Evolutionary conservation across 2,888 invertebrate species (phyloP).

Genomic region (Lissocephala sabroskyi): DNA sequence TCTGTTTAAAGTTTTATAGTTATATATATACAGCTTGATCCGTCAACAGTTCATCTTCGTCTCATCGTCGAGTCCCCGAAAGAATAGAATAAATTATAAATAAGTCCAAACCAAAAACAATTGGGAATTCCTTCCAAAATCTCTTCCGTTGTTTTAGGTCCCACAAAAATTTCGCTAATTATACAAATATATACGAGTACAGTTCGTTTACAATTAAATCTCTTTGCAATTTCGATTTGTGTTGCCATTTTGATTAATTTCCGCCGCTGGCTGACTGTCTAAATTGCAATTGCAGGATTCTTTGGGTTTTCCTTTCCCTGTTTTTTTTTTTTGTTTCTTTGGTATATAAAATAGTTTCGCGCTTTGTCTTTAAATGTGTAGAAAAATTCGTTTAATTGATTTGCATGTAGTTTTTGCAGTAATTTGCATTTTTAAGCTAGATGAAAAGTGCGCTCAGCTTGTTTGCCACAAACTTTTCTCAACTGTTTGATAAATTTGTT

Average conservation of each 20-base stretch:
- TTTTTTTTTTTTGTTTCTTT: conserved; percentile 35
- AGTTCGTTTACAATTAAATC: conserved; percentile 11
- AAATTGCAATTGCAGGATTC: conserved; percentile 5
- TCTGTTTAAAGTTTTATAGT: conserved; percentile 43
- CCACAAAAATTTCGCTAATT: conserved; percentile 58
- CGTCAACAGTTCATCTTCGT: conserved; percentile 42
- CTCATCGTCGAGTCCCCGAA: conserved; percentile 28
- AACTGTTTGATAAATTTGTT: no score
- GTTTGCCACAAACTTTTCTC: no score
- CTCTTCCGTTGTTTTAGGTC: conserved; percentile 35
- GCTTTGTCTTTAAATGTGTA: conserved; percentile 61
- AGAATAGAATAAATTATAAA: no score
- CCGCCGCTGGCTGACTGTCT: conserved; percentile 1
- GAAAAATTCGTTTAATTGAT: conserved; percentile 64
- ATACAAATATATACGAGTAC: conserved; percentile 41
- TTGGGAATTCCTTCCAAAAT: no score
- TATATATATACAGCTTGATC: conserved; percentile 52
- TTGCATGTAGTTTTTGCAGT: conserved; percentile 41
- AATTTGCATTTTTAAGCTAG: conserved; percentile 26
- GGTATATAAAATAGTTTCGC: conserved; percentile 45
- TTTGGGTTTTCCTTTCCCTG: no score
- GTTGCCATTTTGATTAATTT: no score
- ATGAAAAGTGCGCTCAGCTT: no score
- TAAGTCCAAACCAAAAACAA: no score
- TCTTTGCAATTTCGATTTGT: conserved; percentile 23